A percentile compares a stretch with the other conserved stretches of the same genome.
These are phyloP conservation scores for Andrena hattorfiana DNA, from an alignment of 2,888 invertebrate species.

Conservation along the genomic window DNA sequence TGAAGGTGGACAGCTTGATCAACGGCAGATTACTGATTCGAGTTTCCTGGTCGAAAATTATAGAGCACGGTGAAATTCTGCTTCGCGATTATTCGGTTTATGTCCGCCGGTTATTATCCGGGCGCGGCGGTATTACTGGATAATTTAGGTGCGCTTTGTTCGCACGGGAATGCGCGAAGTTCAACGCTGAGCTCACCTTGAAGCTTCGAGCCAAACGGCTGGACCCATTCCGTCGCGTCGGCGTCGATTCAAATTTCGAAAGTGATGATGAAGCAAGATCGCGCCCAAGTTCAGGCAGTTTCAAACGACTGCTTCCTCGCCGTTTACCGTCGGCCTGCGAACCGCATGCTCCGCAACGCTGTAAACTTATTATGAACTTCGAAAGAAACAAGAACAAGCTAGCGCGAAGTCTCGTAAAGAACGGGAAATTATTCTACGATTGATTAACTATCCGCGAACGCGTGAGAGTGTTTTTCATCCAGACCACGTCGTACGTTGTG, in stretches of 20 bases:
- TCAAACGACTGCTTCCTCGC: background rate
- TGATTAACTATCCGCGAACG: background rate
- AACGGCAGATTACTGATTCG: background rate
- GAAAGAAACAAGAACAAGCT: background rate
- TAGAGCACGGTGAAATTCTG: slow-evolving; percentile 11
- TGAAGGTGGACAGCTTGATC: background rate
- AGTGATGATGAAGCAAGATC: slow-evolving; percentile 37
- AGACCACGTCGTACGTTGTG: slow-evolving; percentile 20
- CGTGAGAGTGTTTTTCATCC: background rate
- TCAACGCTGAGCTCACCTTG: slow-evolving; percentile 28
- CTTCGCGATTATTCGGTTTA: slow-evolving; percentile 20
- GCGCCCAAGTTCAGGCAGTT: slow-evolving; percentile 9
- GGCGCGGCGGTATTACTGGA: background rate
- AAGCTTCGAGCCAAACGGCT: slow-evolving; percentile 2
- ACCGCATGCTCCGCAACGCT: background rate
- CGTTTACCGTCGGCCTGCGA: background rate
- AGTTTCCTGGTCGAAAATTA: slow-evolving; percentile 17
- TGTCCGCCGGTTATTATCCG: slow-evolving; percentile 13
- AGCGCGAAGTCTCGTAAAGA: background rate
- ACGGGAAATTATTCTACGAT: background rate
- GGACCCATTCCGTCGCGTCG: slow-evolving; percentile 6
- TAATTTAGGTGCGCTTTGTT: slow-evolving; percentile 36
- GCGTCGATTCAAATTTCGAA: slow-evolving; percentile 48
- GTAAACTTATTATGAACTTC: background rate
- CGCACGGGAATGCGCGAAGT: slow-evolving; percentile 41